Percentiles rank a stretch among this genome's conserved stretches.
These are phyloP conservation scores for Lytechinus variegatus DNA, from an alignment of 35 echinoderm and acorn worm species.

Conservation along the genomic window DNA sequence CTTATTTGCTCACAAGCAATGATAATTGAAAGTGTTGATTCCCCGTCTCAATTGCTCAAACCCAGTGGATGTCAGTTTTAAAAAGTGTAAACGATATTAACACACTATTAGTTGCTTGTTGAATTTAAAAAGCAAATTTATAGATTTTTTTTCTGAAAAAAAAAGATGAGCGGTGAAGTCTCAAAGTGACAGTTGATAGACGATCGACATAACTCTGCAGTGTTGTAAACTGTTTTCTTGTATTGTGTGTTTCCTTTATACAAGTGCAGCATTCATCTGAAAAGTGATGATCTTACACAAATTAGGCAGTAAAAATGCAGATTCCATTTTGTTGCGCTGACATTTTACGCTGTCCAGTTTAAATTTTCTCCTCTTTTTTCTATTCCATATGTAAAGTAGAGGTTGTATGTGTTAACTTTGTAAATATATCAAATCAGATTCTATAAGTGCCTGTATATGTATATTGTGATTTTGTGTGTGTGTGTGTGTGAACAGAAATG, in stretches of 20 bases:
- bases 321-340: not conserved
- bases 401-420: not conserved
- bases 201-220: not conserved
- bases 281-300: not conserved
- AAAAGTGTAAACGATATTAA: no score
- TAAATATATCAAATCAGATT: conserved; percentile 19
- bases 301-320: not conserved
- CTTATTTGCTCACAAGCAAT: no score
- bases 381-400: conserved; percentile 8
- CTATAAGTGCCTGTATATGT: conserved; percentile 47
- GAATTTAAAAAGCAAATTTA: no score
- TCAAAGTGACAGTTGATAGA: not conserved
- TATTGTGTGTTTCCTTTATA: not conserved
- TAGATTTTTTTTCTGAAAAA: no score
- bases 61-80: no score
- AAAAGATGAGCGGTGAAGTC: not conserved
- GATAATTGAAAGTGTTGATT: no score
- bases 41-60: no score
- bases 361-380: conserved; percentile 1
- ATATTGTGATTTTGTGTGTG: not conserved
- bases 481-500: conserved; percentile 12
- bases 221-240: not conserved
- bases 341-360: not conserved
- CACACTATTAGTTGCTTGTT: no score
- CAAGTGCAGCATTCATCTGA: not conserved